Evolutionary conservation across 2,113 vertebrate genomes (phyloP), one percentile per base, ranked within the genome.

Genomic region (Columba janthina): DNA sequence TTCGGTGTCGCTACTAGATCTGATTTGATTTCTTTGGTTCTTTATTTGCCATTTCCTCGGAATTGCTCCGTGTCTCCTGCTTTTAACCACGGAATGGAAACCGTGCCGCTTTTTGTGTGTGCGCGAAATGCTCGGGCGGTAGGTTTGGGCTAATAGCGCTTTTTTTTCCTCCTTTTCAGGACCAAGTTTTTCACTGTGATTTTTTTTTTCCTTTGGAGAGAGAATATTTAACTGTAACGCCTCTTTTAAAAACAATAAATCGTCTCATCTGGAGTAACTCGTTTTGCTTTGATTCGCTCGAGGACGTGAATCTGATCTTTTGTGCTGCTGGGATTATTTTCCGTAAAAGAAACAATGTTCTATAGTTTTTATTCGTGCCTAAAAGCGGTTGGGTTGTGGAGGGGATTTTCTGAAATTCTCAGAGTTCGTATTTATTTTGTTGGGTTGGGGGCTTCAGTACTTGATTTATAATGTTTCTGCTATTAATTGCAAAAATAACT

Each of bases 61-160:
- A 85, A 86, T 40, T 65, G 56, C 71, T 94, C 75, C 19, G 67
- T 90, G 79, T 61, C 92, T 85, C 19, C 69, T 50, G 92, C 81
- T 94, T 91, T 88, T 85, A 90, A 58, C 71, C 92, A 9, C 86
- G 96, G 85, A 82, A 96, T 96, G 96, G 92, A 83, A 87, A 67
- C 90, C 85, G 95, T 73, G 96, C 69, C 53, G 88, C 74, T 95
- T 96, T 94, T 96, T 91, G 85, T 79, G 80, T 71, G 86, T 74
- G 91, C 58, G 91, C 81, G 67, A 84, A 93, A 66, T 82, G 77
- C 92, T 95, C n/a, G 84, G 96, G 79, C 94, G 94, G 96, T 96
- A 96, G 96, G 94, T 96, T 96, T 88, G 90, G 82, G 94, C 28
- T 89, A 60, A 92, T 48, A 18, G 61, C 54, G 93, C 15, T 11